These are phyloP conservation scores for Pseudochirops cupreus DNA, from an alignment of 2,797 vertebrate genomes.

Conservation along the genomic window DNA sequence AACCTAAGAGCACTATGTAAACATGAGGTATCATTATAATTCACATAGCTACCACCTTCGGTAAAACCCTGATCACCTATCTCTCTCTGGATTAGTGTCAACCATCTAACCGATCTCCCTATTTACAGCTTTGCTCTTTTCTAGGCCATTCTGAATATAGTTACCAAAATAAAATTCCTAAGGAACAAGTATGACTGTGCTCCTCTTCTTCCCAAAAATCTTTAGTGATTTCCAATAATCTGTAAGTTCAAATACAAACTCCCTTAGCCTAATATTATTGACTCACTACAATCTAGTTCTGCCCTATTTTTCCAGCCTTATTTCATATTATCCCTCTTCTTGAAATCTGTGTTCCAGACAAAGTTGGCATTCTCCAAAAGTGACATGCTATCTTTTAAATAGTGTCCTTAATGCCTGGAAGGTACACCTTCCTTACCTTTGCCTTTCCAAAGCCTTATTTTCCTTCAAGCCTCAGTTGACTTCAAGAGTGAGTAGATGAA, in stretches of 20 bases:
- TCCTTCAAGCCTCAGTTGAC: not conserved
- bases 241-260: not conserved
- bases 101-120: not conserved
- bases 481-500: conserved; percentile 26
- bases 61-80: not conserved
- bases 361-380: not conserved
- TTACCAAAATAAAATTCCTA: not conserved
- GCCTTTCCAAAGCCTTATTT: not conserved
- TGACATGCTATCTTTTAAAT: not conserved
- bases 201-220: not conserved
- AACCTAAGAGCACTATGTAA: not conserved
- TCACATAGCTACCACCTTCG: not conserved
- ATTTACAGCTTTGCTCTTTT: not conserved
- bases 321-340: not conserved
- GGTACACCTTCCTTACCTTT: not conserved
- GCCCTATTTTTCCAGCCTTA: not conserved
- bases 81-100: not conserved
- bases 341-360: not conserved
- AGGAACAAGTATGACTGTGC: not conserved
- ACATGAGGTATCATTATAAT: not conserved
- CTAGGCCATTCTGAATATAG: not conserved
- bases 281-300: not conserved
- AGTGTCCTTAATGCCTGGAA: not conserved
- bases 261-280: not conserved
- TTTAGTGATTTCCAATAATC: not conserved